A percentile compares a stretch with the other conserved stretches of the same genome.
phyloP scores from a whole-genome alignment of 2,113 vertebrate genomes.

The Phrynosoma blainvillii region DNA sequence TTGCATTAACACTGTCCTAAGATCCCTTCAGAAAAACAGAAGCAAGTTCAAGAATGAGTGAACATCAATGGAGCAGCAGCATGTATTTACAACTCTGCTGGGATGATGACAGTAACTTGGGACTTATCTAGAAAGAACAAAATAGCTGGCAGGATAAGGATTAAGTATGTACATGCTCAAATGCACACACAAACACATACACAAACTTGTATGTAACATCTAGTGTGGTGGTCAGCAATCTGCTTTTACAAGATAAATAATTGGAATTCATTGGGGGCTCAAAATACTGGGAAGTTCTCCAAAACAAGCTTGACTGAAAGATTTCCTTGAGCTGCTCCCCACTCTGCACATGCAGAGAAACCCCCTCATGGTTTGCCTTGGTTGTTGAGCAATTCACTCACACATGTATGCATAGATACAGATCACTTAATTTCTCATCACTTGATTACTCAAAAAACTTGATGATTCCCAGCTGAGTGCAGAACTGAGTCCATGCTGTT shows the following conservation, averaged over 20 bases:
- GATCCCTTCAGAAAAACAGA: too few relatives aligned
- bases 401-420: not conserved
- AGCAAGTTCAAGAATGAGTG: too few relatives aligned
- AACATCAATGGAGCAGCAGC: too few relatives aligned
- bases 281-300: not conserved
- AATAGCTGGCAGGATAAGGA: too few relatives aligned
- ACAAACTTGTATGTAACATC: not conserved
- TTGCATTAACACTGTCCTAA: too few relatives aligned
- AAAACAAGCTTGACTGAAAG: not conserved
- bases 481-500: not conserved
- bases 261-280: not conserved
- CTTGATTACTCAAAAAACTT: not conserved
- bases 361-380: not conserved
- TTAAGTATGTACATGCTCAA: not conserved
- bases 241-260: not conserved
- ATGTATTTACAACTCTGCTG: too few relatives aligned
- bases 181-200: not conserved
- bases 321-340: not conserved
- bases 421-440: not conserved
- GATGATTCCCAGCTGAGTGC: not conserved
- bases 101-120: too few relatives aligned
- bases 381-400: not conserved
- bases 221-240: not conserved
- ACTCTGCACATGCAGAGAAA: not conserved
- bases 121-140: too few relatives aligned